A percentile compares a stretch with the other conserved stretches of the same genome.
phyloP scores from a whole-genome alignment of 2,888 invertebrate species.

The Heliconius aoede region DNA sequence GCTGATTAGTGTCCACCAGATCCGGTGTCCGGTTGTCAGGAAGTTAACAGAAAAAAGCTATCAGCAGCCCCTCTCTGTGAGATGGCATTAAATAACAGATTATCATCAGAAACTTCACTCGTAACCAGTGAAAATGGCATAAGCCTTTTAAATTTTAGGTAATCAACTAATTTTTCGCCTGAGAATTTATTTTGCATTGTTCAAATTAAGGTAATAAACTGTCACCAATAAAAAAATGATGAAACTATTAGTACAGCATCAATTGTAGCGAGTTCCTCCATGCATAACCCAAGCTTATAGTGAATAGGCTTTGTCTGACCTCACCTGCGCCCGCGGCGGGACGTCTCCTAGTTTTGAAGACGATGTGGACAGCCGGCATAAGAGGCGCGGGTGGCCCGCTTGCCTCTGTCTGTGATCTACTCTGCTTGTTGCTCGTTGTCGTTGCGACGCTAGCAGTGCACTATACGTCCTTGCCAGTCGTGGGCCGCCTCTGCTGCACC shows the following conservation, averaged over 20 bases:
- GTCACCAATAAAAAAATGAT: no score
- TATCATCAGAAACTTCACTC: no score
- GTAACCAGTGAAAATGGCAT: no score
- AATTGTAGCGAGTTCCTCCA: background rate
- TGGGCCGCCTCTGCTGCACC: conserved; percentile 65
- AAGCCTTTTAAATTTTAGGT: no score
- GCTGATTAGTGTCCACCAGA: no score
- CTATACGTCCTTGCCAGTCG: conserved; percentile 60
- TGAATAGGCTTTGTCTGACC: conserved; percentile 62
- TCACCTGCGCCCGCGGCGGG: conserved; percentile 79
- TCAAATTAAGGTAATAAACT: no score
- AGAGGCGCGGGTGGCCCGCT: conserved; percentile 61
- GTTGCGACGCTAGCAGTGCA: conserved; percentile 63
- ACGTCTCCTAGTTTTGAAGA: conserved; percentile 73
- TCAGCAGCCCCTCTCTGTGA: no score
- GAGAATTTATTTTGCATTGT: no score
- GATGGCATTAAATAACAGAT: no score
- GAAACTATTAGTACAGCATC: background rate
- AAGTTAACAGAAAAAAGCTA: no score
- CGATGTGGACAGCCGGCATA: conserved; percentile 71
- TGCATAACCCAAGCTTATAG: conserved; percentile 28
- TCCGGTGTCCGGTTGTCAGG: no score
- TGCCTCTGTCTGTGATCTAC: conserved; percentile 47
- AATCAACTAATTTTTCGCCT: no score
- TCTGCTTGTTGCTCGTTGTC: conserved; percentile 54